A percentile compares a stretch with the other conserved stretches of the same genome.
phyloP scores from a whole-genome alignment of 2,888 invertebrate genomes.

The Eupithecia vulgata region DNA sequence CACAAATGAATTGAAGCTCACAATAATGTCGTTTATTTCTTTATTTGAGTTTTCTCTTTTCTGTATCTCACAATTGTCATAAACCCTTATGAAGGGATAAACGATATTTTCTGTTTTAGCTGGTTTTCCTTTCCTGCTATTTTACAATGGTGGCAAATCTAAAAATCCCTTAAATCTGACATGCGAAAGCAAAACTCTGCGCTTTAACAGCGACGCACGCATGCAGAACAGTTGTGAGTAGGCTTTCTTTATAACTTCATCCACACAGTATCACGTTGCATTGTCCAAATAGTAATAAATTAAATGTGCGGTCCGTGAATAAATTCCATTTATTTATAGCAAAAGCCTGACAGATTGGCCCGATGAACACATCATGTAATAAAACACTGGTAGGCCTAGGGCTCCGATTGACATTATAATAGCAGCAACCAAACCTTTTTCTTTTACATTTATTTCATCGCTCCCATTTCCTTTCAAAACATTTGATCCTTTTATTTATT shows the following conservation, averaged over 20 bases:
- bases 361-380: conserved; percentile 81
- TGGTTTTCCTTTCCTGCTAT: too few relatives aligned
- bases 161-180: background rate
- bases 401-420: conserved; percentile 80
- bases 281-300: conserved; percentile 78
- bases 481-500: conserved; percentile 15
- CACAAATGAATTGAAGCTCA: too few relatives aligned
- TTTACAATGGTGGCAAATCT: too few relatives aligned
- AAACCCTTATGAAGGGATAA: too few relatives aligned
- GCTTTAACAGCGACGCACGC: background rate
- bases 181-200: too few relatives aligned
- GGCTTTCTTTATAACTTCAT: conserved; percentile 12
- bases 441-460: conserved; percentile 49
- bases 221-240: background rate
- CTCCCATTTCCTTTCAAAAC: conserved; percentile 45
- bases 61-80: too few relatives aligned
- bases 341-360: conserved; percentile 73
- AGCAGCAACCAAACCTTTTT: conserved; percentile 49
- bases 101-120: too few relatives aligned
- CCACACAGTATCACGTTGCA: conserved; percentile 38
- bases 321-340: conserved; percentile 76
- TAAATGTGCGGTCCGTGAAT: conserved; percentile 65
- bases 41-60: too few relatives aligned
- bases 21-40: too few relatives aligned
- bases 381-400: conserved; percentile 63